These are phyloP conservation scores for Tridacna gigas DNA, from an alignment of 2,888 invertebrate genomes.

Conservation along the genomic window DNA sequence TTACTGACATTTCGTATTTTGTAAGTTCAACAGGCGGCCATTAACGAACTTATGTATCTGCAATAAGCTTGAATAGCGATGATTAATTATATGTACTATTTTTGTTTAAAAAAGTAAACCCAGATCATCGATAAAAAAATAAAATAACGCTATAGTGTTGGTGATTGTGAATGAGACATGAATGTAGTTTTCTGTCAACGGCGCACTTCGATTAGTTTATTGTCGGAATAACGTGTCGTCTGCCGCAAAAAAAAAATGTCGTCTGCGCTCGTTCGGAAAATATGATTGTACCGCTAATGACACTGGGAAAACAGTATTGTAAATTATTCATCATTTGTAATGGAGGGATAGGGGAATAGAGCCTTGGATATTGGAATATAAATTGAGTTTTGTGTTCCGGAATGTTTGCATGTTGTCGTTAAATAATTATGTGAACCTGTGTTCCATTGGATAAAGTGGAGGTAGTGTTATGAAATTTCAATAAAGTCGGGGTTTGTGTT, in stretches of 20 bases:
- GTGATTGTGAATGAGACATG: too few relatives aligned
- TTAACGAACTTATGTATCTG: not conserved
- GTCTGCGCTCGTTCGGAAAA: not conserved
- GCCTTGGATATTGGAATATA: too few relatives aligned
- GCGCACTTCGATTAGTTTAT: too few relatives aligned
- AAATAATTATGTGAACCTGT: too few relatives aligned
- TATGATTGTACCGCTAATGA: not conserved
- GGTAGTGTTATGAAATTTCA: too few relatives aligned
- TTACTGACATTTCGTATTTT: constrained; percentile 3
- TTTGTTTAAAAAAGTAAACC: not conserved
- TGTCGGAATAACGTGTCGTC: not conserved
- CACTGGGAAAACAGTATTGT: not conserved
- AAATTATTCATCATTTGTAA: constrained; percentile 2
- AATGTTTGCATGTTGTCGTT: too few relatives aligned
- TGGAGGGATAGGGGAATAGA: not conserved
- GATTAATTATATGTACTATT: not conserved
- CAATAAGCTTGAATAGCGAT: not conserved
- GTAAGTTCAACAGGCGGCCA: constrained; percentile 7
- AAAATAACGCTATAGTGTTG: too few relatives aligned
- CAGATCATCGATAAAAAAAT: too few relatives aligned
- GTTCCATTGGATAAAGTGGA: too few relatives aligned
- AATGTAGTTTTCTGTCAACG: too few relatives aligned
- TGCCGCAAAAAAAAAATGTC: not conserved
- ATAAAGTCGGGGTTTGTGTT: too few relatives aligned
- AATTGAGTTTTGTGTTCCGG: too few relatives aligned